A percentile compares a stretch with the other conserved stretches of the same genome.
phyloP scores from a whole-genome alignment of 2,888 invertebrate genomes.

The Chloroclysta siterata region DNA sequence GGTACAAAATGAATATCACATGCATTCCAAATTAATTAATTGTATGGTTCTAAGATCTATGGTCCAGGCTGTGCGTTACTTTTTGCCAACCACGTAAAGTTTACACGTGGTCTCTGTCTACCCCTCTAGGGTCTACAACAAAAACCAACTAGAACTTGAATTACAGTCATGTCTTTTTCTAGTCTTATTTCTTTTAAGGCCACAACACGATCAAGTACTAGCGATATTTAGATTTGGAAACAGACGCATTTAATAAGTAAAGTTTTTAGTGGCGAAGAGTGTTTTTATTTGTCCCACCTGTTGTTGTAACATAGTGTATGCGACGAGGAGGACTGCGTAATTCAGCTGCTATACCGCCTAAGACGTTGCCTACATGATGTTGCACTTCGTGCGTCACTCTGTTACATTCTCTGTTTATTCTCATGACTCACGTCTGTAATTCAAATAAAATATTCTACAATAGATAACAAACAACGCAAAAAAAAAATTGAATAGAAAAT shows the following conservation, averaged over 20 bases:
- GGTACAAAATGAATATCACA: too few species aligned
- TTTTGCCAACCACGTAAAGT: too few species aligned
- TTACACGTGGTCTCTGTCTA: too few species aligned
- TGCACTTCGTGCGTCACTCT: conserved; percentile 11
- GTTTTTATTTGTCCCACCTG: conserved; percentile 8
- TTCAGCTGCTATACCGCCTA: conserved; percentile 9
- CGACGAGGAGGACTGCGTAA: neutral
- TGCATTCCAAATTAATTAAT: too few species aligned
- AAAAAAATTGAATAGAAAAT: neutral
- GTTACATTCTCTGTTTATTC: conserved; percentile 13
- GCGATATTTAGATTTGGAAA: neutral
- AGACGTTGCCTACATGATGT: conserved; percentile 13
- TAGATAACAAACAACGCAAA: neutral
- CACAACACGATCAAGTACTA: too few species aligned
- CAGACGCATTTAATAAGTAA: neutral
- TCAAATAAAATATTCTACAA: conserved; percentile 2
- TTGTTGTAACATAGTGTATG: conserved; percentile 6
- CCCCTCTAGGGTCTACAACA: too few species aligned
- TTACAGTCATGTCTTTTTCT: neutral
- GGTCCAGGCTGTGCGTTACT: too few species aligned
- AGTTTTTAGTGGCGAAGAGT: neutral
- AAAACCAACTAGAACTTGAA: too few species aligned
- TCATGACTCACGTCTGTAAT: conserved; percentile 14
- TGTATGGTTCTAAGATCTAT: too few species aligned
- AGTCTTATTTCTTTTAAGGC: too few species aligned